phyloP scores from a whole-genome alignment of 1,140 invertebrate species.

The Drosophila sucinea region DNA sequence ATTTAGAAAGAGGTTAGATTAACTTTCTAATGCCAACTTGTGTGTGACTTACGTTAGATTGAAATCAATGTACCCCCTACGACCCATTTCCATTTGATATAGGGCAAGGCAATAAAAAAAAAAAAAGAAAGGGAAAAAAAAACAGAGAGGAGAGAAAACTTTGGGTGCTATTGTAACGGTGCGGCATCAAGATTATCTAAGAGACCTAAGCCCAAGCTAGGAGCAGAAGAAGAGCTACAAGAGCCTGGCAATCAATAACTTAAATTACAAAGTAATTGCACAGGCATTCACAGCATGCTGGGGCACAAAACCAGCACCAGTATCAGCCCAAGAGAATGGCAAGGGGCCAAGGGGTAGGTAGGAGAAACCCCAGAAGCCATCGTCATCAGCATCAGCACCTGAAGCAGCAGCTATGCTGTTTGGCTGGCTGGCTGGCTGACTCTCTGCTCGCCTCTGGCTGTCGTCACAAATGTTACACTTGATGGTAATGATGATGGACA shows the following conservation, averaged over 20 bases:
- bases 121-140: conserved; percentile 24
- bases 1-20: too few relatives aligned
- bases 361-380: conserved; percentile 17
- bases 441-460: conserved; percentile 68
- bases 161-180: conserved; percentile 76
- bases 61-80: conserved; percentile 29
- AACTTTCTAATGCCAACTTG: background rate
- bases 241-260: conserved; percentile 83
- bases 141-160: conserved; percentile 16
- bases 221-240: conserved; percentile 13
- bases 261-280: conserved; percentile 83
- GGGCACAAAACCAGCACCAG: background rate
- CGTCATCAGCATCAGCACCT: conserved; percentile 44
- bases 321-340: background rate
- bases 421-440: conserved; percentile 18
- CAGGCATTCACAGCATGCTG: conserved; percentile 80
- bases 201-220: conserved; percentile 32
- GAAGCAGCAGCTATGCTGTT: conserved; percentile 31
- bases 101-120: conserved; percentile 36
- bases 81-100: conserved; percentile 43
- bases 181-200: conserved; percentile 63
- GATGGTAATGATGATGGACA: conserved; percentile 83
- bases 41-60: background rate
- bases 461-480: conserved; percentile 82
- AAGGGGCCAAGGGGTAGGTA: conserved; percentile 14